Conservation (phyloP, 2,113 vertebrate species). For the Murina feae region DNA sequence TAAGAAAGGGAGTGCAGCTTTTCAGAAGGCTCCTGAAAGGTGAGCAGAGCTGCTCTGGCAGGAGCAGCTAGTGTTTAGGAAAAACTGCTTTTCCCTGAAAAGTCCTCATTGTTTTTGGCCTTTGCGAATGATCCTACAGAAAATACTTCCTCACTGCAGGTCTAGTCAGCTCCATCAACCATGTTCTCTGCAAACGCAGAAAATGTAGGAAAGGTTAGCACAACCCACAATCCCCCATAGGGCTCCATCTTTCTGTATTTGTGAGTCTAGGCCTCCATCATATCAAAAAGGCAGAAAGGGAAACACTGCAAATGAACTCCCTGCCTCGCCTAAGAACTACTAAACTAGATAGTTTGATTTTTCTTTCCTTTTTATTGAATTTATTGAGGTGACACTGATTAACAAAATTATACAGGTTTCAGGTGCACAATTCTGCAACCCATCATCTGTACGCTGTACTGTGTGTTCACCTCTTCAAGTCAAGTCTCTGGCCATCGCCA, state of each 20-base stretch:
- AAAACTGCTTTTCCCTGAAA: not conserved
- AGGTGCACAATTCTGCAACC: not conserved
- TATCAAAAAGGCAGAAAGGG: not conserved
- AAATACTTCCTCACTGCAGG: not conserved
- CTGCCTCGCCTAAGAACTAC: not conserved
- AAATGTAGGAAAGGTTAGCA: not conserved
- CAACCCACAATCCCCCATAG: not conserved
- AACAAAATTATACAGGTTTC: not conserved
- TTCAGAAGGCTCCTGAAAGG: not conserved
- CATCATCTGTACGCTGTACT: not conserved
- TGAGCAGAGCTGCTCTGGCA: not conserved
- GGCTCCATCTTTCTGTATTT: not conserved
- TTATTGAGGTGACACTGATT: not conserved
- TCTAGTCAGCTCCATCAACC: not conserved
- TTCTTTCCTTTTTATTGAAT: not conserved
- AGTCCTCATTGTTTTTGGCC: not conserved
- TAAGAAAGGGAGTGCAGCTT: not conserved
- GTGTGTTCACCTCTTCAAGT: not conserved
- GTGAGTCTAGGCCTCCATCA: not conserved
- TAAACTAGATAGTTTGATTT: not conserved
- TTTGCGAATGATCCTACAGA: not conserved
- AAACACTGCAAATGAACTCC: not conserved
- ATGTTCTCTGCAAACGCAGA: not conserved
- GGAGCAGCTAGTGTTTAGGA: not conserved
- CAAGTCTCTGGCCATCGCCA: not conserved